These are phyloP conservation scores for Luidia sarsii DNA, from an alignment of 53 echinoderm and acorn worm genomes.

Conservation along the genomic window DNA sequence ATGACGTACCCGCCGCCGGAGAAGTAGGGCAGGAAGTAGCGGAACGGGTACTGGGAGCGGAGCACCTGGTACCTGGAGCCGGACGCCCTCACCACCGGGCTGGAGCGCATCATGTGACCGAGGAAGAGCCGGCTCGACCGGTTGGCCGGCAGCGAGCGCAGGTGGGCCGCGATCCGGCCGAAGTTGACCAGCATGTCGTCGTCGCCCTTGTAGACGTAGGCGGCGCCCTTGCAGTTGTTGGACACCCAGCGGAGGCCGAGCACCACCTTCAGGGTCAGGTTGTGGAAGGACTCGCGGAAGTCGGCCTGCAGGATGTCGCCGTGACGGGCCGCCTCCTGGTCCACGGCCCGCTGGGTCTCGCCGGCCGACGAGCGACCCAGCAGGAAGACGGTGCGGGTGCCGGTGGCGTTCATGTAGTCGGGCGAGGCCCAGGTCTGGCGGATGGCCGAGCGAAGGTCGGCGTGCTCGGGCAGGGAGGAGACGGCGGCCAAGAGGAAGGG, in stretches of 20 bases:
- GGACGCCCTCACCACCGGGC: conserved; percentile 72
- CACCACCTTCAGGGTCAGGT: conserved; percentile 89
- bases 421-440: conserved; percentile 79
- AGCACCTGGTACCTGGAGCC: conserved; percentile 80
- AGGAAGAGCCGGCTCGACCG: conserved; percentile 64
- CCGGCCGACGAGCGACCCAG: conserved; percentile 61
- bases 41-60: conserved; percentile 79
- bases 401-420: conserved; percentile 57
- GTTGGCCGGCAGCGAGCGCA: conserved; percentile 41
- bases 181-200: conserved; percentile 98
- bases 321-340: conserved; percentile 46
- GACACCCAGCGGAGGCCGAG: conserved; percentile 79
- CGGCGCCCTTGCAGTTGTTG: conserved; percentile 56
- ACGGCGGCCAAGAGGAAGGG: conserved; percentile 76
- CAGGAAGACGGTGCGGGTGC: conserved; percentile 77
- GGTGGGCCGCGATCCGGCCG: conserved; percentile 57
- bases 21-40: conserved; percentile 88
- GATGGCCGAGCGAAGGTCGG: conserved; percentile 76
- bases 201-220: conserved; percentile 87
- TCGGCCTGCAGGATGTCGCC: conserved; percentile 78
- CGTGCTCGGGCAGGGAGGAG: conserved; percentile 75
- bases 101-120: conserved; percentile 80
- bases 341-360: conserved; percentile 39
- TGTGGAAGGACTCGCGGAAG: conserved; percentile 90
- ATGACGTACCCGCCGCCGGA: conserved; percentile 96